Conservation (phyloP, 2,888 invertebrate genomes). For the Sipha maydis region DNA sequence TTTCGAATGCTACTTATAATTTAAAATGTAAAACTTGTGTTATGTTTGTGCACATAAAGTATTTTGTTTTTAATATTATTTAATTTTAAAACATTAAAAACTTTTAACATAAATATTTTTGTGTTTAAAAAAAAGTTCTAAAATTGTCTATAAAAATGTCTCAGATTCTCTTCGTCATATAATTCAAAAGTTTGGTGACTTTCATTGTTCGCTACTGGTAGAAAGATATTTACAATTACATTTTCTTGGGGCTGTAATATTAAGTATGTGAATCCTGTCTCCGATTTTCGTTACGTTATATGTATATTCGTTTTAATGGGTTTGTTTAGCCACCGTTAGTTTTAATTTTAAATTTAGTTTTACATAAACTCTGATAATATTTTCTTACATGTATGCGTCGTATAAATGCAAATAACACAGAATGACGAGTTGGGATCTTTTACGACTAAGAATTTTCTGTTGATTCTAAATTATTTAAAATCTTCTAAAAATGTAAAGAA, state of each 20-base stretch:
- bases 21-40: not conserved
- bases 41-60: not conserved
- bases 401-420: too few species aligned
- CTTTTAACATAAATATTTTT: slow-evolving; percentile 19
- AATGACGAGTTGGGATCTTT: too few species aligned
- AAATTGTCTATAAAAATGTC: not conserved
- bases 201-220: not conserved
- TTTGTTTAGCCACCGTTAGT: too few species aligned
- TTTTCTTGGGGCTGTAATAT: not conserved
- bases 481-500: too few species aligned
- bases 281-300: too few species aligned
- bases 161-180: not conserved
- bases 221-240: not conserved
- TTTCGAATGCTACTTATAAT: not conserved
- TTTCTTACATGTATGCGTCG: too few species aligned
- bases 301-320: too few species aligned
- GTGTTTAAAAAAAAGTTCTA: not conserved
- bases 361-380: too few species aligned
- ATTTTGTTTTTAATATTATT: not conserved
- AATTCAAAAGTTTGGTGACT: not conserved
- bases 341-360: too few species aligned
- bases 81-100: slow-evolving; percentile 12
- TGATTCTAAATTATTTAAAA: too few species aligned
- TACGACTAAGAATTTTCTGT: too few species aligned
- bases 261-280: too few species aligned